These are phyloP conservation scores for Callipepla californica DNA, from an alignment of 2,113 vertebrate species.

Conservation along the genomic window DNA sequence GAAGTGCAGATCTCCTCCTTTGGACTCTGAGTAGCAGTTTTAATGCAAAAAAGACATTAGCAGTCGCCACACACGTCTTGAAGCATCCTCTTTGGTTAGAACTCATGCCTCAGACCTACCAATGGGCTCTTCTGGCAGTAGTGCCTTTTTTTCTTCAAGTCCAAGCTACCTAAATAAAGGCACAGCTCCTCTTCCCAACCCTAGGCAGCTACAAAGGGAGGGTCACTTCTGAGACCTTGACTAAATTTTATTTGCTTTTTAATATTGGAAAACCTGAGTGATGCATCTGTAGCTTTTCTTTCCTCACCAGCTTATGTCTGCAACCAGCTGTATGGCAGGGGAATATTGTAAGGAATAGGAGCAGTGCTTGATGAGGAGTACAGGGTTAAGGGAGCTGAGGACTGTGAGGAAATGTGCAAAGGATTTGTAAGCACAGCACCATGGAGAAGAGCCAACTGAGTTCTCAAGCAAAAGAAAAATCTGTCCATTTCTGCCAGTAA, in stretches of 20 bases:
- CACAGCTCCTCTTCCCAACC: neutral
- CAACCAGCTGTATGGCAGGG: neutral
- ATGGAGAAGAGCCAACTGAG: neutral
- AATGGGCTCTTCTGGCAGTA: neutral
- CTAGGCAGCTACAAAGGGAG: no score
- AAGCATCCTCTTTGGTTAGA: neutral
- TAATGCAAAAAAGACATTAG: neutral
- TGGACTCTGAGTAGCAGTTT: neutral
- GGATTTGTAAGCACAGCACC: neutral
- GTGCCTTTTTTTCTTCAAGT: neutral
- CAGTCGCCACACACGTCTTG: rapidly evolving
- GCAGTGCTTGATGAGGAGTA: neutral
- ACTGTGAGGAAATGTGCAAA: neutral
- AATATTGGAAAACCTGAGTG: neutral
- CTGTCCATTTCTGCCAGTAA: neutral
- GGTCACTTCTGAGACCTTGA: neutral
- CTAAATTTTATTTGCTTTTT: neutral
- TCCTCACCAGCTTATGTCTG: neutral
- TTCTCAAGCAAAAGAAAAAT: neutral
- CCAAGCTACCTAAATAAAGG: neutral
- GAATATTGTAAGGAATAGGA: neutral
- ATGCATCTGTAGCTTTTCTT: neutral
- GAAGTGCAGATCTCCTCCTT: neutral
- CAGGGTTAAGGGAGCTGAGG: neutral
- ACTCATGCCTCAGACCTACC: rapidly evolving